Evolutionary conservation across 2,888 invertebrate genomes (phyloP), one percentile per base, ranked within the genome.

Genomic region (Serrognathus titanus): DNA sequence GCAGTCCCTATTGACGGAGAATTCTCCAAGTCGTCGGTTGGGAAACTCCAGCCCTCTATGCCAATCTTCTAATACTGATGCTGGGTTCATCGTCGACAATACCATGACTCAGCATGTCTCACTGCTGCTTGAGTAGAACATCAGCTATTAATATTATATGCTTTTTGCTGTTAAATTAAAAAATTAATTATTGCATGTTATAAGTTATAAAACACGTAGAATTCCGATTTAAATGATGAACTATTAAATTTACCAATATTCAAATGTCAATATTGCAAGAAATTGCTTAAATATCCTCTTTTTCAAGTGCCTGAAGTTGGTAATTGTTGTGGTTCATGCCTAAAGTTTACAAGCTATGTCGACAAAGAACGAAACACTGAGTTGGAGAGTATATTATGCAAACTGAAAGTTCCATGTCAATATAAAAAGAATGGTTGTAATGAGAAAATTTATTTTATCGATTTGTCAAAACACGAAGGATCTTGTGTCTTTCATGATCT

Each of bases 321-420:
- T 16, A 72, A 72, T 52, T 58, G 71, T 12, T 74, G 74, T 54
- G 64, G 64, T 8, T 57, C 54, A 4, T 74, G 74, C 41, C 58
- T 66, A 45, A 60, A 66, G 51, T 63, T 62, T 5, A 51, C 47
- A 4, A 41, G 49, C 41, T 38, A 57, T 3, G 58, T 52, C 45
- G 51, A 50, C n/a, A 58, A 60, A 24, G 39, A 69, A 37, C 63
- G 56, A 6, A 71, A 71, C 51, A 40, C 51, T 8, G 64, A 64
- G 8, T 51, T 71, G 37, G 71, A 71, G 59, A 58, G 58, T 7
- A 64, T 70, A 24, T 55, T 72, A 31, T 60, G 63, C 38, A 48
- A 66, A 46, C 54, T 71, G 38, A 61, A 59, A 53, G 58, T 72
- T 16, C 71, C 70, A 0, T 72, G 72, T 53, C 65, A 63, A 53